Percentiles rank a stretch among this genome's conserved stretches.
Conservation (phyloP, 2,113 vertebrate species). For the Spilogale gracilis region DNA sequence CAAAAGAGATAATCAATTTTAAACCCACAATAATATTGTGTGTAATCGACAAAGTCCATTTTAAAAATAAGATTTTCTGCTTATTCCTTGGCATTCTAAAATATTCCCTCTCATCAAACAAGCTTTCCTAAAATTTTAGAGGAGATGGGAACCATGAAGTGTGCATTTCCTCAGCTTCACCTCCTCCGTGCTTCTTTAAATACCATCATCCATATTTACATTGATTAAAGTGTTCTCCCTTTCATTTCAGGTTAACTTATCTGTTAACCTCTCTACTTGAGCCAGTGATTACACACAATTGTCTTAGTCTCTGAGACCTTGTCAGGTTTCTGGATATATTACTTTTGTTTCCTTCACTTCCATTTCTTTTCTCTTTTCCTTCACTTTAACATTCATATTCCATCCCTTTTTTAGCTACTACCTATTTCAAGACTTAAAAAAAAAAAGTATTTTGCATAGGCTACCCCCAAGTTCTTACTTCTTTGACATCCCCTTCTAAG, state of each 20-base stretch:
- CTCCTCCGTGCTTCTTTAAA: slow-evolving; percentile 13
- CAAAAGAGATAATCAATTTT: neutral
- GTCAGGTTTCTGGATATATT: slow-evolving; percentile 11
- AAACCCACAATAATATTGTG: neutral
- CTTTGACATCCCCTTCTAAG: neutral
- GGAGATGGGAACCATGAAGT: neutral
- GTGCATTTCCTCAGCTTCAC: slow-evolving; percentile 48
- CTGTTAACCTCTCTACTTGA: slow-evolving; percentile 53
- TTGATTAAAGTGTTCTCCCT: slow-evolving; percentile 35
- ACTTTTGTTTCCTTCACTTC: neutral
- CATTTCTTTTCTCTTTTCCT: neutral
- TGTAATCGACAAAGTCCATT: neutral
- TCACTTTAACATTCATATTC: slow-evolving; percentile 3
- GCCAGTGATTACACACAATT: slow-evolving; percentile 51
- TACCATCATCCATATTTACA: slow-evolving; percentile 10
- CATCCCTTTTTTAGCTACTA: neutral
- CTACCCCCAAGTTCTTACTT: neutral
- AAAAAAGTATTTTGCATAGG: neutral
- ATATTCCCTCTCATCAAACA: neutral
- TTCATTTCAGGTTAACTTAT: slow-evolving; percentile 50
- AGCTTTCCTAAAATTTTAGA: slow-evolving; percentile 8
- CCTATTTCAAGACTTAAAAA: slow-evolving; percentile 10
- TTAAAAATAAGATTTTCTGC: slow-evolving; percentile 30
- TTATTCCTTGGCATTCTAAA: slow-evolving; percentile 25
- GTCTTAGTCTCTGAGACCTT: slow-evolving; percentile 36